Percentiles rank a stretch among this genome's conserved stretches.
Evolutionary conservation across 2,888 invertebrate species (phyloP).

Genomic region (Chrysolina oricalcia): DNA sequence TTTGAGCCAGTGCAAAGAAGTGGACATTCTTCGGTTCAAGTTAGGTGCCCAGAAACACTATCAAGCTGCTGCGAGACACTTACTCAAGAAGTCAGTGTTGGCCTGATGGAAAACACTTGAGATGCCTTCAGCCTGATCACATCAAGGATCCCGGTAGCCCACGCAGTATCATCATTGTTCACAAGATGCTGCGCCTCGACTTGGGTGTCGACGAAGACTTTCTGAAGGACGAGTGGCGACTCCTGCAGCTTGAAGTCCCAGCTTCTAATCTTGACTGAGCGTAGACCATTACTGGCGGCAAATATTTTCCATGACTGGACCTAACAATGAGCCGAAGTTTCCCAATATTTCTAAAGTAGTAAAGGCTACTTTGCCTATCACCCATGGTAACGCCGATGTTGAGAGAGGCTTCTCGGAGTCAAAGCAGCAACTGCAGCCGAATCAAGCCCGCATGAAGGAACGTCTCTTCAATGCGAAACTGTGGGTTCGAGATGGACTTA

Average conservation of each 20-base stretch:
- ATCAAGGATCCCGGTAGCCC: conserved; percentile 24
- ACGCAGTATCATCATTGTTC: conserved; percentile 8
- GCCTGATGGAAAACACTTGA: conserved; percentile 21
- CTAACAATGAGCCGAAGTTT: not conserved
- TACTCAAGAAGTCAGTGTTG: conserved; percentile 14
- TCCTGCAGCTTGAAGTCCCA: conserved; percentile 18
- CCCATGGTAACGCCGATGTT: conserved; percentile 9
- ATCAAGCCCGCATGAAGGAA: conserved; percentile 4
- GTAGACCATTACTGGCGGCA: conserved; percentile 15
- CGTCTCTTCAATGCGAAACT: conserved; percentile 12
- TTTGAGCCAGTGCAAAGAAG: not conserved
- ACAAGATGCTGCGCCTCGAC: too few species aligned
- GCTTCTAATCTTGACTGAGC: conserved; percentile 11
- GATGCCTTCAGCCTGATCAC: conserved; percentile 22
- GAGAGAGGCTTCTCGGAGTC: too few species aligned
- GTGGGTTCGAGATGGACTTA: conserved; percentile 6
- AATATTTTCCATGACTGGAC: too few species aligned
- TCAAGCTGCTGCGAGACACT: conserved; percentile 4
- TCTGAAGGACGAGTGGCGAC: conserved; percentile 12
- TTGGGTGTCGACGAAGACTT: not conserved
- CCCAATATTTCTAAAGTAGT: not conserved
- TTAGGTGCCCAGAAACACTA: conserved; percentile 2
- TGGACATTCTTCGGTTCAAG: conserved; percentile 2
- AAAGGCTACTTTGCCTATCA: conserved; percentile 3
- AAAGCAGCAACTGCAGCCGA: too few species aligned